Evolutionary conservation across 2,113 vertebrate genomes (phyloP).

Genomic region (Triplophysa siluroides): DNA sequence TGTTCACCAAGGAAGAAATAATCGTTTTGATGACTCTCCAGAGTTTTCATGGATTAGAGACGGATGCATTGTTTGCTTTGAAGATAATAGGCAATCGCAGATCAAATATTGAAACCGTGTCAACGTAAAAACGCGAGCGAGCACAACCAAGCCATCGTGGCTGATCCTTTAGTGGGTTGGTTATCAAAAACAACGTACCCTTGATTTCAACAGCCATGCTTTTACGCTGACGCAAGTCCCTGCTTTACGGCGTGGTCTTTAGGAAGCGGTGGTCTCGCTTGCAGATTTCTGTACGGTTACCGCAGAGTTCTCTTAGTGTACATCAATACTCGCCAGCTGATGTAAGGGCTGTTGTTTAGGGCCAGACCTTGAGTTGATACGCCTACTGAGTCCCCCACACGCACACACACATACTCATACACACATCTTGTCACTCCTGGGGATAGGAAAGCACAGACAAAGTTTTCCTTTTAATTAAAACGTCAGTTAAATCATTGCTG

Average conservation of each 20-base stretch:
- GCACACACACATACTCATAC: conserved; percentile 57
- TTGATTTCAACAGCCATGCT: conserved; percentile 20
- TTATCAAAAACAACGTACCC: neutral
- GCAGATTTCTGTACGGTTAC: neutral
- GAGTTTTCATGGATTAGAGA: conserved; percentile 7
- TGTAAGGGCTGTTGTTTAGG: conserved; percentile 18
- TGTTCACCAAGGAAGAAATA: conserved; percentile 7
- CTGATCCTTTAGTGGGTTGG: neutral
- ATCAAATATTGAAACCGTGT: neutral
- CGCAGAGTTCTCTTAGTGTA: neutral
- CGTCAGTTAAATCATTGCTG: conserved; percentile 78
- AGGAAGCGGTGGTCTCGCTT: neutral
- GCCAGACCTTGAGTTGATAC: conserved; percentile 26
- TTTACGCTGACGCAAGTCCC: neutral
- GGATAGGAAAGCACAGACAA: conserved; percentile 68
- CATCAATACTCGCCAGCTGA: neutral
- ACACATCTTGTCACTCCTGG: conserved; percentile 67
- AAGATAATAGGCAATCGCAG: neutral
- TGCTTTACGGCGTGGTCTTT: neutral
- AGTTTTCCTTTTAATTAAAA: conserved; percentile 81
- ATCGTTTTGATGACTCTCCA: neutral
- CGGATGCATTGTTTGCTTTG: conserved; percentile 18
- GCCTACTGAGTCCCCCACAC: conserved; percentile 46
- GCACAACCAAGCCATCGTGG: neutral
- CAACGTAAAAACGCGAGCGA: neutral